These are phyloP conservation scores for Artibeus jamaicensis DNA, from an alignment of 2,797 vertebrate genomes.

Conservation along the genomic window DNA sequence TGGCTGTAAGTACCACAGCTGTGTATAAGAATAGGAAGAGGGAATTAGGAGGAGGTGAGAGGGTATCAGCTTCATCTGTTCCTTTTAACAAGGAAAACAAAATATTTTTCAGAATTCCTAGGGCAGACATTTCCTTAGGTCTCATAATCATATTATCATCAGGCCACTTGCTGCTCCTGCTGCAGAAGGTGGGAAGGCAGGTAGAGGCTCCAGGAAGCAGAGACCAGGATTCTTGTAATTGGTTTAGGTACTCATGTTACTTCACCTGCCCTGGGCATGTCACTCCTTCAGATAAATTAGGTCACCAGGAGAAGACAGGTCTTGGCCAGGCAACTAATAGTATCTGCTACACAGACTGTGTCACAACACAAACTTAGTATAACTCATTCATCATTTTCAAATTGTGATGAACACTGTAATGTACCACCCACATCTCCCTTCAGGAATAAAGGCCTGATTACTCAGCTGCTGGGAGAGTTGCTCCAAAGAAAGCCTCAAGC, in stretches of 20 bases:
- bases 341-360: not conserved
- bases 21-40: not conserved
- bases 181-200: not conserved
- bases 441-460: not conserved
- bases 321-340: not conserved
- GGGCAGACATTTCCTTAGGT: not conserved
- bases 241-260: not conserved
- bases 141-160: not conserved
- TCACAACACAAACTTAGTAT: not conserved
- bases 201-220: not conserved
- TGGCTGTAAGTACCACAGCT: not conserved
- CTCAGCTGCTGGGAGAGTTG: not conserved
- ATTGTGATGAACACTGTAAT: not conserved
- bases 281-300: not conserved
- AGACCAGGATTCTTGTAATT: not conserved
- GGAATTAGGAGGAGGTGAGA: not conserved
- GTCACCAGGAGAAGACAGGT: not conserved
- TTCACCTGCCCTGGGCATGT: not conserved
- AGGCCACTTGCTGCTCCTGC: not conserved
- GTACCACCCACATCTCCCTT: not conserved
- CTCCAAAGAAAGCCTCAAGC: not conserved
- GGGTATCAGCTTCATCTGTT: not conserved
- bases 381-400: not conserved
- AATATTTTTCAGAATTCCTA: not conserved
- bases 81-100: slow-evolving; percentile 11